Conservation (phyloP, 53 echinoderm and acorn worm genomes). For the Paracentrotus lividus region DNA sequence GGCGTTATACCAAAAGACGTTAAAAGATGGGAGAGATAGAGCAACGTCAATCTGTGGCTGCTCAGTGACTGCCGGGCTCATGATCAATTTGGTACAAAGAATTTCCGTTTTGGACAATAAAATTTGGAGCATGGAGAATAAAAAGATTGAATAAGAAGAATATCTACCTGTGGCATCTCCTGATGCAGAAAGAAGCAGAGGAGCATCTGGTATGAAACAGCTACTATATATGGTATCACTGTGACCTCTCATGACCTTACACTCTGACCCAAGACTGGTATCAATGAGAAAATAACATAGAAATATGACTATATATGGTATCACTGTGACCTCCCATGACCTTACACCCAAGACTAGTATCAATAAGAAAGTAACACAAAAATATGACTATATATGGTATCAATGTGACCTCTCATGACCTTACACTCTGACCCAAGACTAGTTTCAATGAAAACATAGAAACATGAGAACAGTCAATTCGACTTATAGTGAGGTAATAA, state of each 20-base stretch:
- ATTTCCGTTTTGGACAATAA: too few relatives aligned
- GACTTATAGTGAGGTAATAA: too few relatives aligned
- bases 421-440: constrained; percentile 65
- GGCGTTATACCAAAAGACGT: too few relatives aligned
- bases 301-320: constrained; percentile 87
- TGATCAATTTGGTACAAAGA: too few relatives aligned
- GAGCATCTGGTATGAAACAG: constrained; percentile 75
- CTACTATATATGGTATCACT: constrained; percentile 88
- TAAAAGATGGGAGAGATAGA: too few relatives aligned
- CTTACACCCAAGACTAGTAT: constrained; percentile 53
- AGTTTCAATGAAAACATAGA: neutral
- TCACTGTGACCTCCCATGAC: constrained; percentile 85
- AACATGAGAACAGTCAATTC: too few relatives aligned
- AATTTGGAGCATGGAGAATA: too few relatives aligned
- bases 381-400: constrained; percentile 89
- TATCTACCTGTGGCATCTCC: constrained; percentile 90
- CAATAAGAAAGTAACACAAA: neutral
- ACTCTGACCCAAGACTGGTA: constrained; percentile 34
- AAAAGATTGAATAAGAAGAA: neutral
- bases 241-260: constrained; percentile 81
- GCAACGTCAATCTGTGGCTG: too few relatives aligned
- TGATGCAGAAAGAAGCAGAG: constrained; percentile 84
- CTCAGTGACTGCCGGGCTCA: too few relatives aligned
- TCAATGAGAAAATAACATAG: neutral
- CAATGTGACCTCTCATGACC: constrained; percentile 82